phyloP scores from a whole-genome alignment of 2,888 invertebrate species.

The Drosophila fungiperda region DNA sequence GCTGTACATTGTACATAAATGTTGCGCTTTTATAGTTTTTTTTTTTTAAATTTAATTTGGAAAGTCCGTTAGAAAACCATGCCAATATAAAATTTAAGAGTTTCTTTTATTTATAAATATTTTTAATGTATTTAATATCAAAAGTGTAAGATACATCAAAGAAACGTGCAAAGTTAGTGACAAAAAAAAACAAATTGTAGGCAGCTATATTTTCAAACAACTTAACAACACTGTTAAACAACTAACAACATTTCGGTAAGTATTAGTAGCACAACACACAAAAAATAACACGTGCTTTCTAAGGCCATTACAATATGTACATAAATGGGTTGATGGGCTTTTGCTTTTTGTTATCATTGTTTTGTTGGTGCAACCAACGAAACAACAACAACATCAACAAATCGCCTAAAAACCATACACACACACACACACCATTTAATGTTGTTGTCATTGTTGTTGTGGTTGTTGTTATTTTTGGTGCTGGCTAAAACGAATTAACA shows the following conservation, averaged over 20 bases:
- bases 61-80: slow-evolving; percentile 51
- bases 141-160: slow-evolving; percentile 19
- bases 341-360: slow-evolving; percentile 43
- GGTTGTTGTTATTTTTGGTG: slow-evolving; percentile 47
- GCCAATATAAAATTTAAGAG: slow-evolving; percentile 47
- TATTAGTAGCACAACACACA: slow-evolving; percentile 47
- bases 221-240: slow-evolving; percentile 37
- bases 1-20: slow-evolving; percentile 6
- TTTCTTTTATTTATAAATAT: slow-evolving; percentile 22
- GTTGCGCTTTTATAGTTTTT: background rate
- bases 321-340: slow-evolving; percentile 36
- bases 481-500: slow-evolving; percentile 84
- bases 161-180: slow-evolving; percentile 47
- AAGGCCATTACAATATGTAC: slow-evolving; percentile 41
- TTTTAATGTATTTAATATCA: slow-evolving; percentile 5
- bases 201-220: slow-evolving; percentile 31
- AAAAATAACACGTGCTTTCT: slow-evolving; percentile 47
- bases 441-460: slow-evolving; percentile 42
- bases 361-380: slow-evolving; percentile 4
- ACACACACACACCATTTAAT: slow-evolving; percentile 69
- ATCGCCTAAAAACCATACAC: slow-evolving; percentile 39
- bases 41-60: background rate
- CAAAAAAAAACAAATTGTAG: background rate
- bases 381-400: slow-evolving; percentile 32
- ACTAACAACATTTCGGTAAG: slow-evolving; percentile 29